Conservation (phyloP, 1,140 invertebrate genomes). For the Drosophila grimshawi region DNA sequence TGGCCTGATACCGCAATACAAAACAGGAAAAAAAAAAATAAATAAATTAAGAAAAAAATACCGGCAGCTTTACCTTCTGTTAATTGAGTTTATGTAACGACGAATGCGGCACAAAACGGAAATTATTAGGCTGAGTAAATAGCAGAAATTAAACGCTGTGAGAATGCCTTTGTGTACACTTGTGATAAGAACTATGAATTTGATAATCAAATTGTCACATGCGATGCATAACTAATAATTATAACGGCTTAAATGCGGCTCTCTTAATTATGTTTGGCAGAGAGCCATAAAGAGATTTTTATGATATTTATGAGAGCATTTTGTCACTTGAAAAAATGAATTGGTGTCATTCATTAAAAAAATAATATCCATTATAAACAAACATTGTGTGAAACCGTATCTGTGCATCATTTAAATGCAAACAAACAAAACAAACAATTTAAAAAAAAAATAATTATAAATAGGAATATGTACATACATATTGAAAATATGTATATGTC, state of each 20-base stretch:
- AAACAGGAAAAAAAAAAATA: constrained; percentile 6
- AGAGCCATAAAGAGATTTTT: constrained; percentile 6
- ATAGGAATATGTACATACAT: neutral
- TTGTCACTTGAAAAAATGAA: neutral
- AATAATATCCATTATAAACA: no score
- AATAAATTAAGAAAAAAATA: constrained; percentile 16
- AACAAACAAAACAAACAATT: neutral
- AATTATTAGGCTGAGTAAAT: constrained; percentile 16
- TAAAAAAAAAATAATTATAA: neutral
- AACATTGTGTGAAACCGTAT: no score
- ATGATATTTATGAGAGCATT: neutral
- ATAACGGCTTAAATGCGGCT: constrained; percentile 39
- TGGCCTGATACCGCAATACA: neutral
- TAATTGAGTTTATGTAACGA: constrained; percentile 25
- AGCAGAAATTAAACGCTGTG: neutral
- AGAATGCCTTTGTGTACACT: constrained; percentile 19
- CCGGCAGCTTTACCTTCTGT: constrained; percentile 12
- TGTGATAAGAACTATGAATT: constrained; percentile 59
- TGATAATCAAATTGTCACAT: constrained; percentile 57
- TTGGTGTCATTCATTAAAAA: neutral
- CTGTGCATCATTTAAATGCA: neutral
- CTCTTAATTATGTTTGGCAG: constrained; percentile 10
- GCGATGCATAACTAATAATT: constrained; percentile 64
- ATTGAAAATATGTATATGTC: neutral
- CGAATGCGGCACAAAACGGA: neutral